phyloP scores from a whole-genome alignment of 1,140 invertebrate species.

The Plutomurus gul region DNA sequence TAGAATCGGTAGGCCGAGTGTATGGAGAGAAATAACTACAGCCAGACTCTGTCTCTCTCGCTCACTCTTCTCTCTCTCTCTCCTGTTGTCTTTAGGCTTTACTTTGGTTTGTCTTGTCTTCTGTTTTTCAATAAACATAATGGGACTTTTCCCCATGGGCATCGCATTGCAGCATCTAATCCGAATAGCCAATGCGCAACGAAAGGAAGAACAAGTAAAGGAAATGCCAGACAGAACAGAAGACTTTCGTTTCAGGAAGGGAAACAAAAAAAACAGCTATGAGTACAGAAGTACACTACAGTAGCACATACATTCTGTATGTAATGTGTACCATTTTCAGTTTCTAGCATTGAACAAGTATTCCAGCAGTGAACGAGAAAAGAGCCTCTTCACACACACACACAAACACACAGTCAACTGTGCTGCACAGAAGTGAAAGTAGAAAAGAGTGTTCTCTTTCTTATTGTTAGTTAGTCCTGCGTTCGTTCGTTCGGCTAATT shows the following conservation, averaged over 20 bases:
- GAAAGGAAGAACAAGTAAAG: not conserved
- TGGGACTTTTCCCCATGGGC: constrained; percentile 12
- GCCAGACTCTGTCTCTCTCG: not conserved
- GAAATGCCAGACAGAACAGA: not conserved
- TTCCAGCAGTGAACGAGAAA: not conserved
- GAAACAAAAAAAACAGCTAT: no score
- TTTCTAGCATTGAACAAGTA: no score
- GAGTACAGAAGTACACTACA: not conserved
- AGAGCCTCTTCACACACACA: not conserved
- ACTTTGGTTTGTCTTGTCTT: no score
- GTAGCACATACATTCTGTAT: no score
- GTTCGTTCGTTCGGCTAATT: not conserved
- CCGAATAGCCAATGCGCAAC: constrained; percentile 17
- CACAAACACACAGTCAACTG: not conserved
- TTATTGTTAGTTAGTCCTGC: not conserved
- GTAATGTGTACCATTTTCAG: no score
- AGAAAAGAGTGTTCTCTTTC: not conserved
- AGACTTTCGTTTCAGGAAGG: not conserved
- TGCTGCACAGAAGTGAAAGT: not conserved
- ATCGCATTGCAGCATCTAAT: constrained; percentile 28
- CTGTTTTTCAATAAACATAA: constrained; percentile 26
- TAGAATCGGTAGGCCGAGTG: not conserved
- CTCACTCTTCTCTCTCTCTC: not conserved
- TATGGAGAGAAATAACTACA: not conserved
- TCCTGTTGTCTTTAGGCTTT: no score